These are phyloP conservation scores for Phataginus tetradactyla DNA, from an alignment of 2,797 vertebrate species.

Conservation along the genomic window DNA sequence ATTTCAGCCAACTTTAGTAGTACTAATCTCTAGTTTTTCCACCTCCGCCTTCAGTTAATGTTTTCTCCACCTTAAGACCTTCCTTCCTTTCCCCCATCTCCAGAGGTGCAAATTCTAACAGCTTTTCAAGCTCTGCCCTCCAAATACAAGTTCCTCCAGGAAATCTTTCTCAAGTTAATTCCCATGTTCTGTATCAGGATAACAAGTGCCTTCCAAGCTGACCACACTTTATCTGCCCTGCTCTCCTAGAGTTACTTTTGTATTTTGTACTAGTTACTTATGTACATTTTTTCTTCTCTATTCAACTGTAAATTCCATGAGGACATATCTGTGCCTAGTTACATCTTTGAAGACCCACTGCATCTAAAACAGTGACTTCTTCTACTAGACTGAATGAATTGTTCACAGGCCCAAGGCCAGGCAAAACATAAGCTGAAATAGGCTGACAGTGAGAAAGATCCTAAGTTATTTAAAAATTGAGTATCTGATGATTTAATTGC, in stretches of 20 bases:
- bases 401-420: not conserved
- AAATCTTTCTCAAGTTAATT: not conserved
- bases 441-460: not conserved
- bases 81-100: not conserved
- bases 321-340: not conserved
- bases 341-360: not conserved
- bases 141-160: not conserved
- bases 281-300: not conserved
- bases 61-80: not conserved
- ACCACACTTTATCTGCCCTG: not conserved
- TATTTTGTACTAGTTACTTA: not conserved
- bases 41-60: not conserved
- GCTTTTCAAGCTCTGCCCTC: not conserved
- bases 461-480: not conserved
- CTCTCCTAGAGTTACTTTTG: not conserved
- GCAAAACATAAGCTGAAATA: not conserved
- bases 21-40: not conserved
- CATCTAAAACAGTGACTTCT: not conserved
- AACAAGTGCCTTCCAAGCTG: not conserved
- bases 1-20: not conserved
- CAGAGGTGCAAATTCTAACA: not conserved
- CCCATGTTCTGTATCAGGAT: not conserved
- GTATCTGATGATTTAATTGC: slow-evolving; percentile 22
- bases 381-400: not conserved
- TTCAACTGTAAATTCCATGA: not conserved